Evolutionary conservation across 2,888 invertebrate species (phyloP).

Genomic region (Harpagoxenus sublaevis): DNA sequence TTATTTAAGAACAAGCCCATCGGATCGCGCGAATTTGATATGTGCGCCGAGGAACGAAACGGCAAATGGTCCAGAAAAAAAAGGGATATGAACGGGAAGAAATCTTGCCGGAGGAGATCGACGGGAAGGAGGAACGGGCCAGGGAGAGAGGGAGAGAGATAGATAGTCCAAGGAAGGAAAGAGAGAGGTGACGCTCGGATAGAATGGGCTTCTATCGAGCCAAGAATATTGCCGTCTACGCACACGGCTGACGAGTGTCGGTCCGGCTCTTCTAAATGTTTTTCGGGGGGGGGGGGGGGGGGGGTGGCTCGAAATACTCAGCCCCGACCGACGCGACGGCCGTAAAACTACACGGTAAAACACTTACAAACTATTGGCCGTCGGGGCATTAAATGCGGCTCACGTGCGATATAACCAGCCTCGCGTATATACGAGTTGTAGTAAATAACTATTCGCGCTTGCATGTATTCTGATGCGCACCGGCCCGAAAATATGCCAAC

Average conservation of each 20-base stretch:
- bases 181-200: slow-evolving; percentile 19
- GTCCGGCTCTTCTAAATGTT: slow-evolving; percentile 62
- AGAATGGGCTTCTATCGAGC: slow-evolving; percentile 74
- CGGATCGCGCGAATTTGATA: slow-evolving; percentile 57
- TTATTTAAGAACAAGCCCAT: slow-evolving; percentile 54
- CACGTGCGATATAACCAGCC: slow-evolving; percentile 72
- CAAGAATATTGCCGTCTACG: slow-evolving; percentile 74
- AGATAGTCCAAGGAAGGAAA: neutral
- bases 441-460: slow-evolving; percentile 70
- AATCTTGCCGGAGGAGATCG: slow-evolving; percentile 21
- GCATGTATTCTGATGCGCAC: slow-evolving; percentile 62
- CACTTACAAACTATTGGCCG: slow-evolving; percentile 76
- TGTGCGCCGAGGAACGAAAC: slow-evolving; percentile 48
- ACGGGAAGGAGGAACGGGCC: neutral
- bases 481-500: slow-evolving; percentile 63
- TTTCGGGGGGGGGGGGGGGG: slow-evolving; percentile 62
- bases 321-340: slow-evolving; percentile 59
- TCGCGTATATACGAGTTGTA: slow-evolving; percentile 60
- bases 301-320: slow-evolving; percentile 67
- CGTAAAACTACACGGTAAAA: slow-evolving; percentile 76
- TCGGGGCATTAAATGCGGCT: slow-evolving; percentile 70
- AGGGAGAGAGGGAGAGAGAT: neutral
- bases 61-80: slow-evolving; percentile 66
- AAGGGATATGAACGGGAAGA: slow-evolving; percentile 47
- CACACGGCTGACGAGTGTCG: slow-evolving; percentile 37